Base-by-base conservation (phyloP, 2,888 invertebrate genomes). In the Sclerodermus sp. region DNA sequence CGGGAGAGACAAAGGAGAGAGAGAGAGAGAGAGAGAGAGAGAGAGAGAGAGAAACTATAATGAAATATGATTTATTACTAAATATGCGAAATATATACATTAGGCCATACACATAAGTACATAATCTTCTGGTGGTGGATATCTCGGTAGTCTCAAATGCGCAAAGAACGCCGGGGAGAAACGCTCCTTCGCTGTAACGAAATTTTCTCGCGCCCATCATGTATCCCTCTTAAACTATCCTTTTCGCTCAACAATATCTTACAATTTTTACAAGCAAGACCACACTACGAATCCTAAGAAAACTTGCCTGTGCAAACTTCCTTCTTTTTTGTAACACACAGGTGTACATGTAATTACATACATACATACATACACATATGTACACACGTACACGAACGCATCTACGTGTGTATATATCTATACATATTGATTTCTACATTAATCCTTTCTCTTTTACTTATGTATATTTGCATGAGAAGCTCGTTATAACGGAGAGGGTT, bases 61-160 rank as follows among this genome's bases (percentile, higher is more conserved):
- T 70, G 67, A 71, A 71, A 71, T 71, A 73, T 70, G 59, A 67
- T 70, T 72, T 73, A 71, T 72, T 71, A 64, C 70, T 73, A 69
- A 70, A 69, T 68, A 59, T 70, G 71, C 73, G 70, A 71, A 65
- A 62, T 72, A 71, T 68, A 65, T 71, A 72, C 67, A 71, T 72
- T 73, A 73, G 72, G 72, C 72, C 71, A 71, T 72, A 71, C 66
- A 73, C 63, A 69, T 60, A 64, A 67, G 60, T 68, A 68, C 63
- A 53, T 58, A 49, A 59, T 65, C 51, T 13, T 47, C 42, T 53
- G 45, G 49, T 53, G 45, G 49, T 50, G 45, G 38, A 29, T 43
- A 45, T 42, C n/a, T 49, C 49, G 49, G 43, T 41, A 43, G 12
- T 34, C 18, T 29, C 29, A 3, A 1, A n/a, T 29, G 43, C 42